A percentile compares a stretch with the other conserved stretches of the same genome.
phyloP scores from a whole-genome alignment of 1,140 invertebrate genomes.

The Diploscapter pachys region DNA sequence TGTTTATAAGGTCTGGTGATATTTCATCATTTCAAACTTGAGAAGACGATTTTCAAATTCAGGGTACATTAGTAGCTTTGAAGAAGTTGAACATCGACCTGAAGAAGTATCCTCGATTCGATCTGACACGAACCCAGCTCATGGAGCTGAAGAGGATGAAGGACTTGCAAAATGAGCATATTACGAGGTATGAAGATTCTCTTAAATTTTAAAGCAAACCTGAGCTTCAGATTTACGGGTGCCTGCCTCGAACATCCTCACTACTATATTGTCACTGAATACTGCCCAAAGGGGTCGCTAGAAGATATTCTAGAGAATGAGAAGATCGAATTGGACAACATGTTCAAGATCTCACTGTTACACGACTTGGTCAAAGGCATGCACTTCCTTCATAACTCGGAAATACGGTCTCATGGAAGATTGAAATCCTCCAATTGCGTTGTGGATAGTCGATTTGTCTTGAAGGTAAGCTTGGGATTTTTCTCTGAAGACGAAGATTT shows the following conservation, averaged over 20 bases:
- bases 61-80: constrained; percentile 74
- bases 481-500: too few relatives aligned
- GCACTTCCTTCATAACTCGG: constrained; percentile 83
- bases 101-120: constrained; percentile 67
- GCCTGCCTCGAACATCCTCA: constrained; percentile 80
- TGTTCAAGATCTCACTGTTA: constrained; percentile 87
- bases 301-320: constrained; percentile 88
- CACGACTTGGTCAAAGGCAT: constrained; percentile 89
- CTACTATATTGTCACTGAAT: constrained; percentile 81
- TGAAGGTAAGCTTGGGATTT: constrained; percentile 66
- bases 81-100: constrained; percentile 66
- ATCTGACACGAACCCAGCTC: constrained; percentile 77
- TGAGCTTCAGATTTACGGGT: constrained; percentile 72
- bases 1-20: constrained; percentile 69
- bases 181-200: constrained; percentile 67
- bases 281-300: constrained; percentile 72
- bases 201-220: background rate
- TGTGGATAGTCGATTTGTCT: constrained; percentile 89
- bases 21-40: too few relatives aligned
- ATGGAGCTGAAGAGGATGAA: constrained; percentile 91
- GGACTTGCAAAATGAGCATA: constrained; percentile 88
- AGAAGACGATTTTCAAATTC: too few relatives aligned
- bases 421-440: constrained; percentile 96
- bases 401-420: constrained; percentile 87
- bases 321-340: constrained; percentile 83